phyloP scores from a whole-genome alignment of 1,140 invertebrate species.

The Penaeus japonicus region DNA sequence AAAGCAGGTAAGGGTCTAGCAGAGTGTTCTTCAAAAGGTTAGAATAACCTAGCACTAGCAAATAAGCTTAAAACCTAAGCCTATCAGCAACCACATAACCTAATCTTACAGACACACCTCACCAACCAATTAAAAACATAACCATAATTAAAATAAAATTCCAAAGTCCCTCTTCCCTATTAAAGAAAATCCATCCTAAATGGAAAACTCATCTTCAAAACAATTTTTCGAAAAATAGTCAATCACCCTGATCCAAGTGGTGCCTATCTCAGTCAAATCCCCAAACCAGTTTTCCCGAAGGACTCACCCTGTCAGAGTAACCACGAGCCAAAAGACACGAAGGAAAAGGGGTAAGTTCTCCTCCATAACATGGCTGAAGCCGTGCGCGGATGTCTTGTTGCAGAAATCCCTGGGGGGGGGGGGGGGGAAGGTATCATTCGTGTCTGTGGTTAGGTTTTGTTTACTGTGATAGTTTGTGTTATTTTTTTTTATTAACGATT shows the following conservation, averaged over 20 bases:
- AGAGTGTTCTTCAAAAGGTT: too few relatives aligned
- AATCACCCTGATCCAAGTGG: neutral
- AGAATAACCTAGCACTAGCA: too few relatives aligned
- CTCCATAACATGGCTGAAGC: slow-evolving; percentile 9
- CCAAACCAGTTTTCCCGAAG: neutral
- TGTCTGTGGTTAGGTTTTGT: neutral
- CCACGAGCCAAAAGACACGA: neutral
- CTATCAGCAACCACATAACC: too few relatives aligned
- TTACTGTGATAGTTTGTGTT: neutral
- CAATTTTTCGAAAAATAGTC: too few relatives aligned
- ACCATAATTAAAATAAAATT: too few relatives aligned
- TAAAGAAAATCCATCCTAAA: too few relatives aligned
- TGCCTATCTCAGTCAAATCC: neutral
- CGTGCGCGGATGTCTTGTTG: slow-evolving; percentile 20
- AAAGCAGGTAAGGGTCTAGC: too few relatives aligned
- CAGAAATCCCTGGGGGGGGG: slow-evolving; percentile 4
- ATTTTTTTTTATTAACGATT: neutral
- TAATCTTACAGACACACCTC: too few relatives aligned
- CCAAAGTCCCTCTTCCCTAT: too few relatives aligned
- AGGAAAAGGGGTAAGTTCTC: neutral
- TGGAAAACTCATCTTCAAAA: too few relatives aligned
- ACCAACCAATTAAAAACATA: neutral
- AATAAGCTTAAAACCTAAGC: too few relatives aligned
- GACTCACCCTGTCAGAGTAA: neutral
- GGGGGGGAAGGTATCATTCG: neutral